phyloP scores from a whole-genome alignment of 2,113 vertebrate species.

The Pionites leucogaster region DNA sequence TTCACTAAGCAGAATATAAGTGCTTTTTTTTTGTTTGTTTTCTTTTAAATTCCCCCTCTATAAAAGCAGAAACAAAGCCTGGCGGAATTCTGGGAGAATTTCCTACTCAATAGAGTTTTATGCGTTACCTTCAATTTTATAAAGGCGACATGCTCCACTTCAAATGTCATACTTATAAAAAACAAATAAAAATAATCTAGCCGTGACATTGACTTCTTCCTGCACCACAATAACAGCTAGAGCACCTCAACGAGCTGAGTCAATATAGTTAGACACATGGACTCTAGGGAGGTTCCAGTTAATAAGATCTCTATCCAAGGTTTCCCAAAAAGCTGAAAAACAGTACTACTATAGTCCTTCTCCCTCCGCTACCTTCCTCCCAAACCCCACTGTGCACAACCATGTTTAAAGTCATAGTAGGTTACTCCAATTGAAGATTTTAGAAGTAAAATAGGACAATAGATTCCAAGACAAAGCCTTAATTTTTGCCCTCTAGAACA shows the following conservation, averaged over 20 bases:
- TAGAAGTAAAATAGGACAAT: not conserved
- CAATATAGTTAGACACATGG: not conserved
- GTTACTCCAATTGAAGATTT: not conserved
- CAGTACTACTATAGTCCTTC: not conserved
- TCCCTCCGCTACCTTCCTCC: not conserved
- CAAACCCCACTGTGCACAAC: not conserved
- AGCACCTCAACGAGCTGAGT: not conserved
- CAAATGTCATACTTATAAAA: not conserved
- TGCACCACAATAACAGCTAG: accelerated
- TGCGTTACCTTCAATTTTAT: accelerated
- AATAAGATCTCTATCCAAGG: not conserved
- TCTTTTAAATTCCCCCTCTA: not conserved
- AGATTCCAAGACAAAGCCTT: not conserved
- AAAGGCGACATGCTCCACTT: not conserved
- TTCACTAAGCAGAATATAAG: not conserved
- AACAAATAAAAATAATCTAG: not conserved
- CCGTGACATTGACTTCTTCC: not conserved
- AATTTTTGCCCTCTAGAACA: slow-evolving; percentile 11
- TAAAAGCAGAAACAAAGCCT: not conserved
- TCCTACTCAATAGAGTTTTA: accelerated
- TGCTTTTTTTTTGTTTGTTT: accelerated
- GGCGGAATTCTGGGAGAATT: accelerated
- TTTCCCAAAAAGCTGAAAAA: not conserved
- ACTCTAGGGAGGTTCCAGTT: not conserved
- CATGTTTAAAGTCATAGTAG: too few relatives aligned